phyloP scores from a whole-genome alignment of 2,113 vertebrate genomes.

The Cavia aperea region DNA sequence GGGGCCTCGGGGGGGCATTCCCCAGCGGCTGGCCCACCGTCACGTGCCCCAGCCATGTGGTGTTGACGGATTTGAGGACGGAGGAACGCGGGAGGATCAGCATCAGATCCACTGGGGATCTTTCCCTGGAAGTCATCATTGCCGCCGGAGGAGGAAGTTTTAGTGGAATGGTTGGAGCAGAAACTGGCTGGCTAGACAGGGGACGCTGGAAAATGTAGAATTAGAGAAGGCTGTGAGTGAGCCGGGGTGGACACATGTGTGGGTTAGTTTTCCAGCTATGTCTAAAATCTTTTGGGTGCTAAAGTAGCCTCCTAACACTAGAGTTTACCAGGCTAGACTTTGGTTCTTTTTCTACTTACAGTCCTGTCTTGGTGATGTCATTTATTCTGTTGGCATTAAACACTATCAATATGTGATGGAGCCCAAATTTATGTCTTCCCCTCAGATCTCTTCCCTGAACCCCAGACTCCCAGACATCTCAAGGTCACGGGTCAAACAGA shows the following conservation, averaged over 20 bases:
- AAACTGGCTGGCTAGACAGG: not conserved
- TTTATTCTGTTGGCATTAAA: not conserved
- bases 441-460: not conserved
- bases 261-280: not conserved
- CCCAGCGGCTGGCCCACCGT: not conserved
- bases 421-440: not conserved
- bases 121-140: not conserved
- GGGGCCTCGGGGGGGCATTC: no score
- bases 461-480: not conserved
- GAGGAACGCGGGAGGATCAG: not conserved
- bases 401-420: not conserved
- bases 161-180: not conserved
- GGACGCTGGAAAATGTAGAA: not conserved
- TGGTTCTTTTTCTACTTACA: not conserved
- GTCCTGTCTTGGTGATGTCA: not conserved
- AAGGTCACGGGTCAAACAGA: not conserved
- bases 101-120: not conserved
- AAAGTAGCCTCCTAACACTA: not conserved
- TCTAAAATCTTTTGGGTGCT: not conserved
- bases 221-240: not conserved
- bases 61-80: not conserved
- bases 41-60: not conserved
- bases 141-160: not conserved
- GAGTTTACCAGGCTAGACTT: not conserved
- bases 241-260: not conserved